A percentile compares a stretch with the other conserved stretches of the same genome.
phyloP scores from a whole-genome alignment of 2,797 vertebrate genomes.

The Lacerta bilineata region DNA sequence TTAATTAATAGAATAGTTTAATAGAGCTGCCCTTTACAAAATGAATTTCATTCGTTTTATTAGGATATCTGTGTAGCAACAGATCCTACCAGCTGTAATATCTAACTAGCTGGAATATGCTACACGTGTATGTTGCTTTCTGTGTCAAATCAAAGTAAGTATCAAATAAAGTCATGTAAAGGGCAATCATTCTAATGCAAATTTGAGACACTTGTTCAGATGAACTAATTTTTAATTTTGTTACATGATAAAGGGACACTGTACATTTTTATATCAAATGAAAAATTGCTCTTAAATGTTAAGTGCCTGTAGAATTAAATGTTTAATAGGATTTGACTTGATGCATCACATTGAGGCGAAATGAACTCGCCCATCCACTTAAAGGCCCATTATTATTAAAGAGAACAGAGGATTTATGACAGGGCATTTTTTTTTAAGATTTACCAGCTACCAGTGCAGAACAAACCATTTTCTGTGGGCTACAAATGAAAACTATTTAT shows the following conservation, averaged over 20 bases:
- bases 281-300: slow-evolving; percentile 52
- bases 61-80: neutral
- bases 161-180: slow-evolving; percentile 19
- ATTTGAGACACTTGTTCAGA: slow-evolving; percentile 23
- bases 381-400: slow-evolving; percentile 61
- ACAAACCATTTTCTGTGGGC: slow-evolving; percentile 58
- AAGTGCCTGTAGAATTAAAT: slow-evolving; percentile 50
- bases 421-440: slow-evolving; percentile 56
- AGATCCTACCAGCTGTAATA: neutral
- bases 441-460: slow-evolving; percentile 66
- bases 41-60: slow-evolving; percentile 15
- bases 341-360: slow-evolving; percentile 48
- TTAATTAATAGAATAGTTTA: slow-evolving; percentile 1
- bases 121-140: slow-evolving; percentile 14
- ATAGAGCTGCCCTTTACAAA: slow-evolving; percentile 1
- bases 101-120: neutral
- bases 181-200: slow-evolving; percentile 12
- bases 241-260: slow-evolving; percentile 34
- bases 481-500: slow-evolving; percentile 73
- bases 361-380: slow-evolving; percentile 50
- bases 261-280: slow-evolving; percentile 48
- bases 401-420: slow-evolving; percentile 59
- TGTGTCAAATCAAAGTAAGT: slow-evolving; percentile 20
- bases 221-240: slow-evolving; percentile 46
- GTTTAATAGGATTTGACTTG: slow-evolving; percentile 56